Percentiles rank a stretch among this genome's conserved stretches.
phyloP scores from a whole-genome alignment of 2,797 vertebrate genomes.

The Pangasius larnaudii region DNA sequence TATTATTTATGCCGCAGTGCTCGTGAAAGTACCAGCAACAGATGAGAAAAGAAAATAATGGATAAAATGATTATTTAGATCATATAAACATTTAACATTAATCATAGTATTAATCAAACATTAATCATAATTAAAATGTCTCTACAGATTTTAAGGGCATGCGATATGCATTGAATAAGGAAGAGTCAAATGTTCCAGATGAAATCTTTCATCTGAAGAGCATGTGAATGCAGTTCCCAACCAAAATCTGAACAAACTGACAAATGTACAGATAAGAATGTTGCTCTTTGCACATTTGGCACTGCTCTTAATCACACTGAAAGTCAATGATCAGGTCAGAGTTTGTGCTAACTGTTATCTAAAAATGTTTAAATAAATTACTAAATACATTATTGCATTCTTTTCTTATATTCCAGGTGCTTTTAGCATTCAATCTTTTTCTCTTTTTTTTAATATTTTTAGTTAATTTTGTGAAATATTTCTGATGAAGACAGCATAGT shows the following conservation, averaged over 20 bases:
- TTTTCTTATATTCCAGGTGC: constrained; percentile 23
- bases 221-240: neutral
- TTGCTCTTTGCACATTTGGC: constrained; percentile 42
- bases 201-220: neutral
- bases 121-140: neutral
- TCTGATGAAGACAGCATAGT: constrained; percentile 11
- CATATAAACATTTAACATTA: neutral
- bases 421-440: neutral
- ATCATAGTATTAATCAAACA: too few species aligned
- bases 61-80: neutral
- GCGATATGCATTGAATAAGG: neutral
- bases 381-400: constrained; percentile 26
- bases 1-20: neutral
- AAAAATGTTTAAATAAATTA: constrained; percentile 13
- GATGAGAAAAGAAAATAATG: neutral
- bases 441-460: neutral
- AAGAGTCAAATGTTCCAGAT: neutral
- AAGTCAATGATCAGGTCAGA: constrained; percentile 61
- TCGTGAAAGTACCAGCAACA: neutral
- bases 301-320: constrained; percentile 46
- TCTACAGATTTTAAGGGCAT: neutral
- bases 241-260: constrained; percentile 16
- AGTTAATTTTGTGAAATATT: constrained; percentile 6
- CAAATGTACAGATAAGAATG: constrained; percentile 31
- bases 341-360: constrained; percentile 55